Conservation (phyloP, 2,113 vertebrate genomes). For the Sminthopsis crassicaudata region DNA sequence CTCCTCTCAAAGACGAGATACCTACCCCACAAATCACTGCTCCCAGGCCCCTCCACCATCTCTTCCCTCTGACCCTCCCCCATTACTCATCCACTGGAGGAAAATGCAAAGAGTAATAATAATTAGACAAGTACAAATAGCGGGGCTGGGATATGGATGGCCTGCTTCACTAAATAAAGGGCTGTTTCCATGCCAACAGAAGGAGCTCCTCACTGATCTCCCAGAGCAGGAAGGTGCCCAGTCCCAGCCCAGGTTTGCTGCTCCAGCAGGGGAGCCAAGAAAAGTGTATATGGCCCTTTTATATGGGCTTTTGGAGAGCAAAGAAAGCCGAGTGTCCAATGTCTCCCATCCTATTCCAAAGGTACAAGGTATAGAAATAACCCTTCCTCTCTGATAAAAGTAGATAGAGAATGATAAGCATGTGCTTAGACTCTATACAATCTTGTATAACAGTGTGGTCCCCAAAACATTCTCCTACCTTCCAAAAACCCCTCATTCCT, state of each 20-base stretch:
- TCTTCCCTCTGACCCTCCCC: constrained; percentile 84
- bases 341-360: neutral
- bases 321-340: neutral
- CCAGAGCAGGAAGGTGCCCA: constrained; percentile 73
- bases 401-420: neutral
- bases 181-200: constrained; percentile 83
- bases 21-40: constrained; percentile 92
- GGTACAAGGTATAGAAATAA: neutral
- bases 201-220: constrained; percentile 50
- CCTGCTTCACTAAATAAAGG: constrained; percentile 87
- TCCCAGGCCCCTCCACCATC: constrained; percentile 85
- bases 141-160: constrained; percentile 83
- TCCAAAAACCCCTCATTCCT: neutral
- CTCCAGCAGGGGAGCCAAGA: neutral
- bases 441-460: neutral
- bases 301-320: neutral
- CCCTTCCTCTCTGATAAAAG: neutral
- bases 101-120: constrained; percentile 91
- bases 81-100: constrained; percentile 93
- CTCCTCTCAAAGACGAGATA: constrained; percentile 90
- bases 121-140: constrained; percentile 98
- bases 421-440: neutral
- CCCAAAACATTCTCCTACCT: neutral
- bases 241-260: neutral
- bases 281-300: neutral